Evolutionary conservation across 2,888 invertebrate genomes (phyloP).

Genomic region (Embidobia sp.): DNA sequence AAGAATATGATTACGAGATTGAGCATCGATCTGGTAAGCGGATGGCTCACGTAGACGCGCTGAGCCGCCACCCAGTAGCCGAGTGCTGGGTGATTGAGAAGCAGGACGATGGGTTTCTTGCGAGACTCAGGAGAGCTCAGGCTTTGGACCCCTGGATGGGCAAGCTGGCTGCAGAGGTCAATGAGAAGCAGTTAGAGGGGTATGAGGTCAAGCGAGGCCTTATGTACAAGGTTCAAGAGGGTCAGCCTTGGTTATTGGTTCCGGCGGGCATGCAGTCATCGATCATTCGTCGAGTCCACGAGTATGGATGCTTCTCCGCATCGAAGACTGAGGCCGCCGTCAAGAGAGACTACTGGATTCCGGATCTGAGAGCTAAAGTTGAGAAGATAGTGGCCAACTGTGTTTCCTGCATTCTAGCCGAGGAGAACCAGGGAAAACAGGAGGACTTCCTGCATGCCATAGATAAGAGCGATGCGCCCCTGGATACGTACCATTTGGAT

Average conservation of each 20-base stretch:
- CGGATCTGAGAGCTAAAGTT: neutral
- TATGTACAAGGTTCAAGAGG: neutral
- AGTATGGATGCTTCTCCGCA: neutral
- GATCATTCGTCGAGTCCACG: neutral
- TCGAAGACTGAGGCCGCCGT: neutral
- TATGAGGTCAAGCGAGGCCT: neutral
- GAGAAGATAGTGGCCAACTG: neutral
- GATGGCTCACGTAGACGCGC: neutral
- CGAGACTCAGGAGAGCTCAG: neutral
- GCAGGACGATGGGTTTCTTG: neutral
- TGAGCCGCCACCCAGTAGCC: neutral
- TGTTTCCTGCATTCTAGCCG: neutral
- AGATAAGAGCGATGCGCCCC: neutral
- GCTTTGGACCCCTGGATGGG: neutral
- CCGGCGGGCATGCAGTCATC: neutral
- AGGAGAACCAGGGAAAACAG: neutral
- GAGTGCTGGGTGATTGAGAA: neutral
- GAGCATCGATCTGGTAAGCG: neutral
- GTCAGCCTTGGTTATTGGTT: neutral
- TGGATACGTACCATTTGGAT: conserved; percentile 1
- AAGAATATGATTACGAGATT: neutral
- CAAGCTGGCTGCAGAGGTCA: neutral
- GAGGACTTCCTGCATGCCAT: neutral
- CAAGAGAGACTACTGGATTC: neutral
- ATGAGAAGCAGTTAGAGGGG: neutral